phyloP scores from a whole-genome alignment of 1,140 invertebrate genomes.

The Notospermus geniculatus region DNA sequence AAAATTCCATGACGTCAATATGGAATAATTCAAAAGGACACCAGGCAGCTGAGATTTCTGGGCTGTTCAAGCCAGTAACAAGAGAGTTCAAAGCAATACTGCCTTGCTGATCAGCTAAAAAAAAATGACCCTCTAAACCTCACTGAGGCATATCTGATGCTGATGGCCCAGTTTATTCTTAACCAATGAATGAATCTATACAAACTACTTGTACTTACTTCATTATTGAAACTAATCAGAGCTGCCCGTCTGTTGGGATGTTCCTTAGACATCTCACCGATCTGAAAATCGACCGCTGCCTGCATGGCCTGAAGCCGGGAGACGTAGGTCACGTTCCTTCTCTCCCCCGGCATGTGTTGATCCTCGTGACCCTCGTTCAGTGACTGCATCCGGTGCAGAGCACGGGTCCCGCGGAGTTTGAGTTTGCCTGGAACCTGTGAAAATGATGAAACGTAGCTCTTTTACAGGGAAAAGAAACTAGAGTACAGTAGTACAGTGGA shows the following conservation, averaged over 20 bases:
- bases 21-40: not conserved
- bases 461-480: too few species aligned
- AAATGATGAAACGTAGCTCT: not conserved
- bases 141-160: too few species aligned
- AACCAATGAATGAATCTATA: too few species aligned
- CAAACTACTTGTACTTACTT: slow-evolving; percentile 29
- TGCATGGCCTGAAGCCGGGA: slow-evolving; percentile 49
- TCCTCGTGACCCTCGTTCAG: slow-evolving; percentile 30
- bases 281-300: slow-evolving; percentile 51
- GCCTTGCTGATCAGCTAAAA: too few species aligned
- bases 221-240: slow-evolving; percentile 48
- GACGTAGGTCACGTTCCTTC: slow-evolving; percentile 41
- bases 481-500: too few species aligned
- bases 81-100: too few species aligned
- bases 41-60: too few species aligned
- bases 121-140: too few species aligned
- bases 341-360: slow-evolving; percentile 38
- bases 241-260: slow-evolving; percentile 45
- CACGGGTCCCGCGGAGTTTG: slow-evolving; percentile 34
- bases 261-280: slow-evolving; percentile 41
- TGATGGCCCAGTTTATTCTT: too few species aligned
- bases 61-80: too few species aligned
- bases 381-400: slow-evolving; percentile 25
- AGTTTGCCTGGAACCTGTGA: slow-evolving; percentile 43
- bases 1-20: not conserved